phyloP scores from a whole-genome alignment of 2,888 invertebrate genomes.

The Megaustenia siamemsis region DNA sequence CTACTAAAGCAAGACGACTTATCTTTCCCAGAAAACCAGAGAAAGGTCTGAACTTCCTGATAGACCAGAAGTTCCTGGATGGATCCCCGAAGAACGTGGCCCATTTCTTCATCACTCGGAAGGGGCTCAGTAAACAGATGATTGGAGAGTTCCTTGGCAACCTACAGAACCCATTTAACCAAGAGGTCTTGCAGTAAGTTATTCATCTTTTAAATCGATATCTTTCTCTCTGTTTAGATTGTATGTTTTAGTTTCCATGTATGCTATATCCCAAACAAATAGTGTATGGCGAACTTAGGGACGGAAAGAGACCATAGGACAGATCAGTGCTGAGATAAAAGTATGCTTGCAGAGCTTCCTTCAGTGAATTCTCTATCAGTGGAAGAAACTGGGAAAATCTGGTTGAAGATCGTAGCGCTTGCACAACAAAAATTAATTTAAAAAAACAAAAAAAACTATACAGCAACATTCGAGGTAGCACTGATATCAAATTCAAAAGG shows the following conservation, averaged over 20 bases:
- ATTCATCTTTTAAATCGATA: background rate
- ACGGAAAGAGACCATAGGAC: too few species aligned
- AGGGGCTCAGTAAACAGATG: slow-evolving; percentile 98
- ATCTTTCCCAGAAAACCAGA: slow-evolving; percentile 88
- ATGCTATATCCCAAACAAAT: background rate
- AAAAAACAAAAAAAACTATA: too few species aligned
- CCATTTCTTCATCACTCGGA: slow-evolving; percentile 94
- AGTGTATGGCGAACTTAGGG: too few species aligned
- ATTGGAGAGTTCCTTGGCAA: slow-evolving; percentile 99
- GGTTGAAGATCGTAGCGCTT: too few species aligned
- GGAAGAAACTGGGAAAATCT: too few species aligned
- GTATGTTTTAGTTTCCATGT: background rate
- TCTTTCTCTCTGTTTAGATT: background rate
- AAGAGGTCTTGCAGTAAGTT: slow-evolving; percentile 88
- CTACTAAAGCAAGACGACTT: background rate
- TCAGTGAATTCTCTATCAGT: too few species aligned
- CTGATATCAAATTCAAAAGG: too few species aligned
- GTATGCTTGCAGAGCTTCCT: too few species aligned
- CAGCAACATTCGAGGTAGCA: too few species aligned
- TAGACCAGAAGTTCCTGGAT: slow-evolving; percentile 95
- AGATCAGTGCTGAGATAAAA: too few species aligned
- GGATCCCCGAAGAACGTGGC: slow-evolving; percentile 96
- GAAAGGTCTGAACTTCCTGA: slow-evolving; percentile 95
- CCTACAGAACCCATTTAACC: slow-evolving; percentile 95
- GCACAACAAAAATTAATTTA: too few species aligned